Base-by-base conservation (phyloP, 2,888 invertebrate species). In the Drosophila flavopinicola region DNA sequence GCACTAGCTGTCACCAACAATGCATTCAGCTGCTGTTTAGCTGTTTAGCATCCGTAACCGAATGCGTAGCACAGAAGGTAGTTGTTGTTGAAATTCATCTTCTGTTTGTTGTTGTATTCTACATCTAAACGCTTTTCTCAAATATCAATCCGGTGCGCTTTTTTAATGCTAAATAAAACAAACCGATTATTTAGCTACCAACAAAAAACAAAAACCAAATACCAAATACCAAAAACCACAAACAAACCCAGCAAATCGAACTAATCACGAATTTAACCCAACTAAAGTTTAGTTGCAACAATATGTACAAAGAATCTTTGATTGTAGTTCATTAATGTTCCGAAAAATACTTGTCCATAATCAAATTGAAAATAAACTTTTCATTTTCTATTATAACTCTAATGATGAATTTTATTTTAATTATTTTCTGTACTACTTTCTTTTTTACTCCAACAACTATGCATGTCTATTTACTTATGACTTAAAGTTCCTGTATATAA, bases 351-450 rank as follows among this genome's bases (percentile, higher is more conserved):
- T 60, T 85, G 84, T 82, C 56, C 57, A 85, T 85, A 85, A 79
- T 86, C 53, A 48, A 75, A 70, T 73, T 70, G 77, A 77, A 70
- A 85, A 82, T 79, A 82, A 85, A 83, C 32, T 49, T 47, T 20
- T 69, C 52, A 59, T 64, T 61, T 42, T 65, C 38, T 44, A 54
- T 61, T 49, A 75, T 75, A 77, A 85, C 60, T 75, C 42, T 69
- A 66, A 65, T 75, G 65, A 80, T 59, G 63, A 57, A 38, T 59
- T 75, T 75, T 70, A 60, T 64, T 64, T 32, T 33, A 17, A 33
- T 29, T 33, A 33, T 60, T 42, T 39, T 27, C 9, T 42, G 9
- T 37, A 57, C 6, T 45, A 17, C 5, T 30, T 33, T 15, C 2
- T 37, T 11, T 3, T 48, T 17, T 24, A n/a, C 13, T 24, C 33